Conservation (phyloP, 2,797 vertebrate species). For the Malacoctenus gilli region DNA sequence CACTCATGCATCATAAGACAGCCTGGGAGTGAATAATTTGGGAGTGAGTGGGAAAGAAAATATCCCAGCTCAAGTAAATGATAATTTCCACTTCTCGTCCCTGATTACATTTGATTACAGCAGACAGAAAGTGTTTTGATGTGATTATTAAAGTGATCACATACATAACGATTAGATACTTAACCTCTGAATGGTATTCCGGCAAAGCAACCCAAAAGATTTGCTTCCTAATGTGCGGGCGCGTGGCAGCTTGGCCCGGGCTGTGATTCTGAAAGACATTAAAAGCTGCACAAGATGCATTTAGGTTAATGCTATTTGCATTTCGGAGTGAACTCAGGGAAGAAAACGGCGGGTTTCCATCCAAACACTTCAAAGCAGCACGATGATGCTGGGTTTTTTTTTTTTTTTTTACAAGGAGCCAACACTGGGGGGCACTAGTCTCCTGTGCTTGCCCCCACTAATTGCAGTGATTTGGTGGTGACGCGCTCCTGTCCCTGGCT, state of each 20-base stretch:
- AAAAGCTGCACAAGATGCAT: too few species aligned
- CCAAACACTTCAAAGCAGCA: conserved; percentile 19
- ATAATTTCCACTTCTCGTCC: conserved; percentile 11
- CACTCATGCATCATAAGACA: conserved; percentile 42
- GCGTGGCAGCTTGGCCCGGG: background rate
- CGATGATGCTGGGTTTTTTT: conserved; percentile 10
- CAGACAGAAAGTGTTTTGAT: conserved; percentile 7
- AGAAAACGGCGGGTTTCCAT: conserved; percentile 12
- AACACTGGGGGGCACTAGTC: conserved; percentile 77
- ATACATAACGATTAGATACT: conserved; percentile 16
- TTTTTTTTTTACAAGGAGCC: conserved; percentile 27
- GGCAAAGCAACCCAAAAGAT: background rate
- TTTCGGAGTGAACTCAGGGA: background rate
- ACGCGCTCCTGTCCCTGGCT: conserved; percentile 19
- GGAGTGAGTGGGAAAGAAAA: conserved; percentile 1
- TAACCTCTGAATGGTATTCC: conserved; percentile 21
- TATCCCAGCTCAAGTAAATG: background rate
- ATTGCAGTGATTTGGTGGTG: conserved; percentile 66
- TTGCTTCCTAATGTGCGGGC: conserved; percentile 1
- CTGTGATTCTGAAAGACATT: conserved; percentile 3
- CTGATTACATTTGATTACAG: conserved; percentile 34
- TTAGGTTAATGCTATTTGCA: too few species aligned
- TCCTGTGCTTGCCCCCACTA: conserved; percentile 61
- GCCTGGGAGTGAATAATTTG: conserved; percentile 22
- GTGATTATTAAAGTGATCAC: conserved; percentile 19